Percentiles rank a stretch among this genome's conserved stretches.
Evolutionary conservation across 2,797 vertebrate species (phyloP).

Genomic region (Carcharodon carcharias): DNA sequence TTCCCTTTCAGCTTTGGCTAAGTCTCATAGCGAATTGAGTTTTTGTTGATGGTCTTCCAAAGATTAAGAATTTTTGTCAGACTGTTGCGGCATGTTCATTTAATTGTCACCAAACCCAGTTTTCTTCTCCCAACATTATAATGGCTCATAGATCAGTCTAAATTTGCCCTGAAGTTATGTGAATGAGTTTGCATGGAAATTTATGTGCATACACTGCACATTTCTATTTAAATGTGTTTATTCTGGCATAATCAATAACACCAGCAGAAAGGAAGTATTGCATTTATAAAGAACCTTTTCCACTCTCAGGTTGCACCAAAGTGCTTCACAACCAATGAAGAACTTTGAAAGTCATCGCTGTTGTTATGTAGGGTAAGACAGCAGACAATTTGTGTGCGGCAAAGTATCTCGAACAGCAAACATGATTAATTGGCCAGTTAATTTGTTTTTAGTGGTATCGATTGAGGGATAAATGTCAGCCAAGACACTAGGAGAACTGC

Average conservation of each 20-base stretch:
- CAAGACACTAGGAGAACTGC: too few species aligned
- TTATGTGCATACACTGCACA: too few species aligned
- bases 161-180: background rate
- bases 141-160: background rate
- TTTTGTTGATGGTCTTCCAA: background rate
- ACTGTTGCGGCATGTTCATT: background rate
- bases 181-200: background rate
- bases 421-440: background rate
- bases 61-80: background rate
- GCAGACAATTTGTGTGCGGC: background rate
- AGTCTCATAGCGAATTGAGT: background rate
- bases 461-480: background rate
- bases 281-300: too few species aligned
- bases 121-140: background rate
- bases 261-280: too few species aligned
- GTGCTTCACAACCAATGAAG: background rate
- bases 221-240: background rate
- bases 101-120: background rate
- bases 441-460: background rate
- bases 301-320: background rate
- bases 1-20: background rate
- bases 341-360: background rate
- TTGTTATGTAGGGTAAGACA: background rate
- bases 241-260: too few species aligned
- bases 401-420: background rate